Evolutionary conservation across 2,113 vertebrate species (phyloP).

Genomic region (Caretta caretta): DNA sequence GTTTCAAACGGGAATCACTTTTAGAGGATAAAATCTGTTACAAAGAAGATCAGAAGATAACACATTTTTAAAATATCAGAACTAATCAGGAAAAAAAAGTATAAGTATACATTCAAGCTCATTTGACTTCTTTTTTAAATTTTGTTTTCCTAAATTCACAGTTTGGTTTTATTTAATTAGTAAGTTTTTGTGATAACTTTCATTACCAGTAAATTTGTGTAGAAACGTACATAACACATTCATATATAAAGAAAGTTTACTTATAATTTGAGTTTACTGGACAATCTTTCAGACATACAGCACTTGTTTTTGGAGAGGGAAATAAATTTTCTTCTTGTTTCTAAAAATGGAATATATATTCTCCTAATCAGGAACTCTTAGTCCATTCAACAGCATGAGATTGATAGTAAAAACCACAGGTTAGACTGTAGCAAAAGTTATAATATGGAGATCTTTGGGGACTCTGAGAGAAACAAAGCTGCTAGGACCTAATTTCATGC

Average conservation of each 20-base stretch:
- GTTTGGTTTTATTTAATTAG: not conserved
- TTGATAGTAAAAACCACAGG: not conserved
- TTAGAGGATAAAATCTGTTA: conserved; percentile 93
- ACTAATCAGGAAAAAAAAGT: not conserved
- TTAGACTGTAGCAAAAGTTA: not conserved
- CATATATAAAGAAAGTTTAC: not conserved
- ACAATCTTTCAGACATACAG: not conserved
- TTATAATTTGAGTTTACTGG: not conserved
- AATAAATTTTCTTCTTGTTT: not conserved
- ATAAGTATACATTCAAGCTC: not conserved
- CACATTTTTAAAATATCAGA: not conserved
- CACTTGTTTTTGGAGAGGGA: not conserved
- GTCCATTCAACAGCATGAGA: not conserved
- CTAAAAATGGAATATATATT: not conserved
- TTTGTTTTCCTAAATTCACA: not conserved
- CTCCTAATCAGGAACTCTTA: not conserved
- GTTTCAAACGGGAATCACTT: conserved; percentile 95
- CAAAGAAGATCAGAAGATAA: conserved; percentile 34
- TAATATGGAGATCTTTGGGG: not conserved
- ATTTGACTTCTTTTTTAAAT: not conserved
- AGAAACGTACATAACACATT: not conserved
- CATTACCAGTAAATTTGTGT: not conserved
- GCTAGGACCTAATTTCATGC: not conserved
- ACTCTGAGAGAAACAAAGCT: not conserved
- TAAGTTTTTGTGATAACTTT: not conserved